Evolutionary conservation across 1,140 invertebrate genomes (phyloP), one percentile per base, ranked within the genome.

Genomic region (Drosophila arawakana): DNA sequence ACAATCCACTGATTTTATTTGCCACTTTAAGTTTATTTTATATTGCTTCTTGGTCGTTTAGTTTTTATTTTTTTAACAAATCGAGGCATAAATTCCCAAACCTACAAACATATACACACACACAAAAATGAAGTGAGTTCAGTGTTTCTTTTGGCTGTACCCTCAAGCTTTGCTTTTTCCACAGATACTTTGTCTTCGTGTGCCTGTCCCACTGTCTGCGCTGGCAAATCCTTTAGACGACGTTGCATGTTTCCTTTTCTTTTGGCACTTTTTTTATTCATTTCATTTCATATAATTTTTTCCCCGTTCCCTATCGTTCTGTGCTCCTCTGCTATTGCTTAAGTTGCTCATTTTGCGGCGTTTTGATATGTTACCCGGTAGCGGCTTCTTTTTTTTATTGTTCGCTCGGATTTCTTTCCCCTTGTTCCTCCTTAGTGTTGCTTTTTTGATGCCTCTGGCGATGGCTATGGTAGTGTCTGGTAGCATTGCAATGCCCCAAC

Each of bases 311-410:
- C 34, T 35, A 46, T 66, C 47, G 47, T 11, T 49, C 9, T 49
- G 11, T 13, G 46, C 18, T 55, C 7, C 7, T 73, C 54, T 73
- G 65, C 68, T 62, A 57, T 73, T 76, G 69, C 65, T 61, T 60
- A 46, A 59, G 43, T 80, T 88, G 83, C 83, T 83, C 83, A 86
- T 86, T 86, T 86, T 86, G 83, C 80, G 83, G 83, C 80, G 83
- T 80, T 86, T 86, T 88, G 83, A 86, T 82, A 86, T 86, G 79
- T 83, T 88, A 88, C 83, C 83, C 83, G 80, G 83, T 86, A 88
- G 83, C 83, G 67, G 15, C 52, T 46, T 46, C 30, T 44, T 73
- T 43, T 43, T 60, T 66, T 60, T 73, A 35, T 62, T 73, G 2
- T 68, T 58, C 50, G 21, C n/a, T 54, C 60, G 43, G 15, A 15